Evolutionary conservation across 1,140 invertebrate genomes (phyloP).

Genomic region (Pogonomyrmex californicus): DNA sequence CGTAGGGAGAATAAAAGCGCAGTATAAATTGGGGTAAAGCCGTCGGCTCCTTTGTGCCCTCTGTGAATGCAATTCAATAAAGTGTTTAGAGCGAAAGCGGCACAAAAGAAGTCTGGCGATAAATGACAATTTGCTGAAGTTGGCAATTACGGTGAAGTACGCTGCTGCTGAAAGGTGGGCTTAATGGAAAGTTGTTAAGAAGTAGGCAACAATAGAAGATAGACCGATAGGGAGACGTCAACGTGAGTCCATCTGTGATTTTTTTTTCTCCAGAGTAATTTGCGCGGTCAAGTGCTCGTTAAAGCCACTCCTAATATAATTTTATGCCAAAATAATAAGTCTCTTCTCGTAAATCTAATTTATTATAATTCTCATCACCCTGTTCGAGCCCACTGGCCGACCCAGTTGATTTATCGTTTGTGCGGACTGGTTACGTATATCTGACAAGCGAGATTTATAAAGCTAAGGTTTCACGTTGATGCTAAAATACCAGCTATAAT

Average conservation of each 20-base stretch:
- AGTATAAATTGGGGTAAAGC: conserved; percentile 72
- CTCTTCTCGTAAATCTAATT: conserved; percentile 36
- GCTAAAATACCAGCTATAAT: not conserved
- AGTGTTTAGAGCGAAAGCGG: conserved; percentile 64
- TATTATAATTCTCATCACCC: conserved; percentile 38
- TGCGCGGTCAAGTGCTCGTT: conserved; percentile 4
- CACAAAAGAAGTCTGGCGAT: conserved; percentile 62
- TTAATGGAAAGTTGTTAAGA: conserved; percentile 63
- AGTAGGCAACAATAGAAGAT: conserved; percentile 57
- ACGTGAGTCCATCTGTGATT: not conserved
- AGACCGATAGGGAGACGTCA: conserved; percentile 46
- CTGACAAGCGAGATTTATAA: conserved; percentile 44
- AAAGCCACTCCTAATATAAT: not conserved
- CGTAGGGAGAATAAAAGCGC: conserved; percentile 72
- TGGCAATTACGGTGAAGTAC: conserved; percentile 61
- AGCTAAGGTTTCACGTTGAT: conserved; percentile 26
- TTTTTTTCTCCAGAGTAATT: conserved; percentile 26
- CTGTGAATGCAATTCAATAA: conserved; percentile 68
- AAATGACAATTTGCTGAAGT: conserved; percentile 65
- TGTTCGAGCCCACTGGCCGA: not conserved
- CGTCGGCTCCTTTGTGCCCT: conserved; percentile 54
- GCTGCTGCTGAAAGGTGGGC: conserved; percentile 50
- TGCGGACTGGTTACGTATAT: conserved; percentile 6
- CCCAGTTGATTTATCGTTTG: conserved; percentile 41
- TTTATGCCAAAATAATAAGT: conserved; percentile 33